Evolutionary conservation across 2,888 invertebrate species (phyloP).

Genomic region (Hybos culiciformis): DNA sequence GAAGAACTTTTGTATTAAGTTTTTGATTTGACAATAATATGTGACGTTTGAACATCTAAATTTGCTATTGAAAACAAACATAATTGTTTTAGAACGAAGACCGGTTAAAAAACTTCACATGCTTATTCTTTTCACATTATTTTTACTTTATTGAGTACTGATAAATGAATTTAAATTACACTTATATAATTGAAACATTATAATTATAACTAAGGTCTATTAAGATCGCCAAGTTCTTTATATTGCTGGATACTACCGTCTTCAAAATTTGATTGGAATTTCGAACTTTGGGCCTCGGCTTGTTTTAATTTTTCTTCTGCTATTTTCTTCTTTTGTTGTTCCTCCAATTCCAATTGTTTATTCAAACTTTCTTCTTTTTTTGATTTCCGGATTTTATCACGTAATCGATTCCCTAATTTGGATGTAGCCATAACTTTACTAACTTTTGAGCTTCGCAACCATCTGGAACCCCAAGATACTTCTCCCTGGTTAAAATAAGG

Average conservation of each 20-base stretch:
- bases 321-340: constrained; percentile 8
- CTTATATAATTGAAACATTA: no score
- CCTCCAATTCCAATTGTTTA: constrained; percentile 11
- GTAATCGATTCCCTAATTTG: constrained; percentile 43
- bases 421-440: constrained; percentile 42
- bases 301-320: constrained; percentile 13
- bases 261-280: constrained; percentile 27
- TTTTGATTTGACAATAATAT: no score
- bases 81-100: no score
- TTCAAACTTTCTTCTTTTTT: constrained; percentile 20
- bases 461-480: constrained; percentile 44
- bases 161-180: no score
- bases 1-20: no score
- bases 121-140: no score
- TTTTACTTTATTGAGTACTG: no score
- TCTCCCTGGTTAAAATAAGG: no score
- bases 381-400: constrained; percentile 43
- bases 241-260: constrained; percentile 45
- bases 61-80: no score
- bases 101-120: no score
- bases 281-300: constrained; percentile 8
- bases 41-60: no score
- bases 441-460: constrained; percentile 45
- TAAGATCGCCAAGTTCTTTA: constrained; percentile 31
- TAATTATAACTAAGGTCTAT: no score